Evolutionary conservation across 2,797 vertebrate species (phyloP).

Genomic region (Tiaroga cobitis): DNA sequence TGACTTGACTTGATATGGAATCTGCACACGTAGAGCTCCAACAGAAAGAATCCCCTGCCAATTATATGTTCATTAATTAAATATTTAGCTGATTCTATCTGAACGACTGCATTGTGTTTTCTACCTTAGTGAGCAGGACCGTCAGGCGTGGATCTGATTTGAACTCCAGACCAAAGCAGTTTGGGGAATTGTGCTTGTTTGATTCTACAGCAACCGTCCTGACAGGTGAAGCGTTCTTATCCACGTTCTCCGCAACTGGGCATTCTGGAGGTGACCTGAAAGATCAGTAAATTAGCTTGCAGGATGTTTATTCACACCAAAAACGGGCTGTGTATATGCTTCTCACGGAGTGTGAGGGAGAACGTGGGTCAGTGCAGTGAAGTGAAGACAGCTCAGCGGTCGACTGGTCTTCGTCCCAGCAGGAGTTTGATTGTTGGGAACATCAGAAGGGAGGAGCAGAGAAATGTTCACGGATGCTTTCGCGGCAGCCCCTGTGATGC

Average conservation of each 20-base stretch:
- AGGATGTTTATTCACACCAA: not conserved
- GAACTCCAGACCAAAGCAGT: slow-evolving; percentile 73
- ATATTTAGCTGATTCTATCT: not conserved
- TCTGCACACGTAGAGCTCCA: not conserved
- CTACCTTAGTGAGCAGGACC: slow-evolving; percentile 77
- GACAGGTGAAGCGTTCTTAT: slow-evolving; percentile 52
- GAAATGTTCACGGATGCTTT: slow-evolving; percentile 64
- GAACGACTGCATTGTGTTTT: not conserved
- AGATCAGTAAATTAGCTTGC: slow-evolving; percentile 17
- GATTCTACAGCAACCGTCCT: slow-evolving; percentile 56
- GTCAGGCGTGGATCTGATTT: slow-evolving; percentile 73
- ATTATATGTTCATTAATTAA: not conserved
- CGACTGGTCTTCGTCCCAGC: not conserved
- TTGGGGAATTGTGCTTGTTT: slow-evolving; percentile 49
- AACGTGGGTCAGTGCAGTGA: slow-evolving; percentile 69
- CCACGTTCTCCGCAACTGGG: slow-evolving; percentile 56
- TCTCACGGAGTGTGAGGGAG: slow-evolving; percentile 76
- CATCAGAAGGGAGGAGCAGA: slow-evolving; percentile 40
- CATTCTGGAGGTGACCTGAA: slow-evolving; percentile 73
- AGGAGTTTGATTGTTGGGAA: not conserved
- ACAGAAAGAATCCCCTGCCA: not conserved
- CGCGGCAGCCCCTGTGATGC: slow-evolving; percentile 59
- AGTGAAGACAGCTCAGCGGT: slow-evolving; percentile 70
- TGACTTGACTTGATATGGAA: not conserved
- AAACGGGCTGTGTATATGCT: not conserved